These are phyloP conservation scores for Apodemus agrarius DNA, from an alignment of 2,797 vertebrate genomes.

Conservation along the genomic window DNA sequence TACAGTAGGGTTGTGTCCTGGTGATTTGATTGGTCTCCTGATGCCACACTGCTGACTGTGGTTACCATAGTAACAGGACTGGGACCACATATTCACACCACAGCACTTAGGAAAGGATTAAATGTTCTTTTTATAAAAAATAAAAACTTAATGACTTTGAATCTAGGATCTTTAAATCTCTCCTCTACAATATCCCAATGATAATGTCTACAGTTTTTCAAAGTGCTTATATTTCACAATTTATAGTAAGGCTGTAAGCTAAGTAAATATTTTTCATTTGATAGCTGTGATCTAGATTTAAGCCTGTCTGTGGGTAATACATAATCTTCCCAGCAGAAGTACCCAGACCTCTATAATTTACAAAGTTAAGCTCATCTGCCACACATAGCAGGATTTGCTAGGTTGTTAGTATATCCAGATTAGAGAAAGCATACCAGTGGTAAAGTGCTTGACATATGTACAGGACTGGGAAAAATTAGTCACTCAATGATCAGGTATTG, in stretches of 20 bases:
- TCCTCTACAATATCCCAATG: neutral
- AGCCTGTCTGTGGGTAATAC: constrained; percentile 55
- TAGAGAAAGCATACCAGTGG: neutral
- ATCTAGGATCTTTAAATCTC: neutral
- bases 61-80: neutral
- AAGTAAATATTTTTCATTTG: constrained; percentile 54
- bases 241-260: neutral
- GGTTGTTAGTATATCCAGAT: constrained; percentile 8
- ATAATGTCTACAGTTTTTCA: neutral
- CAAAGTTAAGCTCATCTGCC: constrained; percentile 26
- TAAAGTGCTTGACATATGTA: neutral
- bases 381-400: neutral
- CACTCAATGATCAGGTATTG: constrained; percentile 22
- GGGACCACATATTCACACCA: neutral
- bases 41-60: neutral
- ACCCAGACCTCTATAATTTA: constrained; percentile 43
- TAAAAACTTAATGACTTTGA: neutral
- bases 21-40: neutral
- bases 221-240: neutral
- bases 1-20: neutral
- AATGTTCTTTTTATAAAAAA: neutral
- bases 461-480: constrained; percentile 50
- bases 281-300: constrained; percentile 31
- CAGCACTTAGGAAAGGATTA: neutral
- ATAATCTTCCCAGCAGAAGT: constrained; percentile 54